These are phyloP conservation scores for Gopherus evgoodei DNA, from an alignment of 2,113 vertebrate genomes.

Conservation along the genomic window DNA sequence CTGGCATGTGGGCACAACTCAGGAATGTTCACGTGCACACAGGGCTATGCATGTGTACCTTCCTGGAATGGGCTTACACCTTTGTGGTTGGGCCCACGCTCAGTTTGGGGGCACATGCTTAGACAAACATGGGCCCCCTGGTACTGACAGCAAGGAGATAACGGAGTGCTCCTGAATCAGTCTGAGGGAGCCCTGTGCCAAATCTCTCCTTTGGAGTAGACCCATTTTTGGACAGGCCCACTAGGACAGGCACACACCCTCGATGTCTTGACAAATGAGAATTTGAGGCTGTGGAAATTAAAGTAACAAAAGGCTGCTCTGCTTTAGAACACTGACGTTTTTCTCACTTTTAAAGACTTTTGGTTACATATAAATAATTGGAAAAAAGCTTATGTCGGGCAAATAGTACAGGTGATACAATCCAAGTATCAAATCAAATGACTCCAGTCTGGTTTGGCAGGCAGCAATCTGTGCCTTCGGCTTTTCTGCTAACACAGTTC, in stretches of 20 bases:
- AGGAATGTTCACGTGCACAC: not conserved
- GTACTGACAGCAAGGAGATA: not conserved
- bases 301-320: not conserved
- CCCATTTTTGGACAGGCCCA: not conserved
- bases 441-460: not conserved
- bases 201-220: not conserved
- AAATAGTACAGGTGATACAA: fast-evolving
- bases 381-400: not conserved
- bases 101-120: not conserved
- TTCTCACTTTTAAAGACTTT: not conserved
- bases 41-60: not conserved
- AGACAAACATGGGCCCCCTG: not conserved
- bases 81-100: not conserved
- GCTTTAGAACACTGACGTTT: fast-evolving
- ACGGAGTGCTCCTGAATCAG: not conserved
- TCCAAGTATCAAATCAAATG: not conserved
- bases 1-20: not conserved
- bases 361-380: not conserved
- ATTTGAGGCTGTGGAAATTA: not conserved
- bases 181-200: not conserved
- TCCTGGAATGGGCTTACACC: too few species aligned
- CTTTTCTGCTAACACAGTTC: not conserved
- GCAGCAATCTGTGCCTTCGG: not conserved
- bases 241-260: not conserved
- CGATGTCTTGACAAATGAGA: not conserved